Conservation (phyloP, 2,797 vertebrate genomes). For the Notolabrus celidotus region DNA sequence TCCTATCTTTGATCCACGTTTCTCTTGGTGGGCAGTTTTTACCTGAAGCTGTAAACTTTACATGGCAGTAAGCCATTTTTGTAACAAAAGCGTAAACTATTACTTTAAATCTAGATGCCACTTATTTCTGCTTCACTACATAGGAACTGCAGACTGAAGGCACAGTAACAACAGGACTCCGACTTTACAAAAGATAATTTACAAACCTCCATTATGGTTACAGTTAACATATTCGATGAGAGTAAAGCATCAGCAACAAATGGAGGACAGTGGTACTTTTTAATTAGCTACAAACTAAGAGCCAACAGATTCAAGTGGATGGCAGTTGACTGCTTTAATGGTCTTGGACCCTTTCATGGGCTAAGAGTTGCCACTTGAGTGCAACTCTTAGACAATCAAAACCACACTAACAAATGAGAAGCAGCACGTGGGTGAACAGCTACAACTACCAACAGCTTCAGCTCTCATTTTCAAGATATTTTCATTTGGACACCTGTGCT, state of each 20-base stretch:
- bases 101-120: constrained; percentile 26
- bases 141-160: constrained; percentile 73
- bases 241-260: constrained; percentile 42
- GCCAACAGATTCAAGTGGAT: constrained; percentile 55
- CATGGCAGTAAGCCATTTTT: constrained; percentile 36
- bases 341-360: constrained; percentile 32
- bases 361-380: constrained; percentile 27
- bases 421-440: constrained; percentile 54
- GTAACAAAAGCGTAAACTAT: constrained; percentile 22
- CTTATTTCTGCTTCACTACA: constrained; percentile 51
- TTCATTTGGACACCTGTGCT: constrained; percentile 26
- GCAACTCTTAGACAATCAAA: constrained; percentile 47
- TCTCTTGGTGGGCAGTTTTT: constrained; percentile 14
- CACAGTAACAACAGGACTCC: constrained; percentile 74
- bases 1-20: neutral
- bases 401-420: constrained; percentile 44
- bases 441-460: constrained; percentile 60
- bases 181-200: constrained; percentile 48
- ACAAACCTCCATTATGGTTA: constrained; percentile 21
- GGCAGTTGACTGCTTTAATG: constrained; percentile 71
- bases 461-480: constrained; percentile 36
- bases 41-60: constrained; percentile 48
- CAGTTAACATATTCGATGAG: constrained; percentile 42
- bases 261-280: constrained; percentile 43
- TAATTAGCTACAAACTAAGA: constrained; percentile 54